Evolutionary conservation across 2,888 invertebrate genomes (phyloP).

Genomic region (Chrysolina haemoptera): DNA sequence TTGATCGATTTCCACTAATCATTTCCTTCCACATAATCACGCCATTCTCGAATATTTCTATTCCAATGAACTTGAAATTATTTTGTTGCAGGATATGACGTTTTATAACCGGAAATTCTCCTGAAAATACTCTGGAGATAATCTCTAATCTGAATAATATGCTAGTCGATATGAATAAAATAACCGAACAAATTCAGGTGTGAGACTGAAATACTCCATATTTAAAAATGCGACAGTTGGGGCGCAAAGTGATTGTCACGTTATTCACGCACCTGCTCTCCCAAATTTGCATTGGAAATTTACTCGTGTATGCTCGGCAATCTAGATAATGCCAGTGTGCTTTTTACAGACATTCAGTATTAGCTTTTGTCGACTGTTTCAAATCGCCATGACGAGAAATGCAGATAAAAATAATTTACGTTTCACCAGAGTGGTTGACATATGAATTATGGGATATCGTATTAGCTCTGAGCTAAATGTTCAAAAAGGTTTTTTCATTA

Average conservation of each 20-base stretch:
- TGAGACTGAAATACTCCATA: constrained; percentile 8
- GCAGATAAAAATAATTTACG: constrained; percentile 15
- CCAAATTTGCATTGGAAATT: constrained; percentile 42
- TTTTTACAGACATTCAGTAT: constrained; percentile 20
- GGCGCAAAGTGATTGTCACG: constrained; percentile 35
- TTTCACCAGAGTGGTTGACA: constrained; percentile 1
- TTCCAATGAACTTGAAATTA: no score
- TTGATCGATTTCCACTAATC: no score
- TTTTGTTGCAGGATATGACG: not conserved
- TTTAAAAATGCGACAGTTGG: constrained; percentile 29
- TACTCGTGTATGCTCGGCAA: constrained; percentile 24
- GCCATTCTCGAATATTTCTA: no score
- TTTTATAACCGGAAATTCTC: not conserved
- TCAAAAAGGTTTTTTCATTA: no score
- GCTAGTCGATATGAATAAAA: not conserved
- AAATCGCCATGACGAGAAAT: constrained; percentile 11
- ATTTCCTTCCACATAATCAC: no score
- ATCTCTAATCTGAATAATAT: not conserved
- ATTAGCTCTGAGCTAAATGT: not conserved
- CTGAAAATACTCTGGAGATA: not conserved
- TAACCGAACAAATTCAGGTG: constrained; percentile 14
- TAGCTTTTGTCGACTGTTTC: constrained; percentile 19
- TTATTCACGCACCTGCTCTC: constrained; percentile 45
- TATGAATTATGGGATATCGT: not conserved
- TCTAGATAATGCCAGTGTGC: constrained; percentile 18